phyloP scores from a whole-genome alignment of 2,888 invertebrate species.

The Alsophila aescularia region DNA sequence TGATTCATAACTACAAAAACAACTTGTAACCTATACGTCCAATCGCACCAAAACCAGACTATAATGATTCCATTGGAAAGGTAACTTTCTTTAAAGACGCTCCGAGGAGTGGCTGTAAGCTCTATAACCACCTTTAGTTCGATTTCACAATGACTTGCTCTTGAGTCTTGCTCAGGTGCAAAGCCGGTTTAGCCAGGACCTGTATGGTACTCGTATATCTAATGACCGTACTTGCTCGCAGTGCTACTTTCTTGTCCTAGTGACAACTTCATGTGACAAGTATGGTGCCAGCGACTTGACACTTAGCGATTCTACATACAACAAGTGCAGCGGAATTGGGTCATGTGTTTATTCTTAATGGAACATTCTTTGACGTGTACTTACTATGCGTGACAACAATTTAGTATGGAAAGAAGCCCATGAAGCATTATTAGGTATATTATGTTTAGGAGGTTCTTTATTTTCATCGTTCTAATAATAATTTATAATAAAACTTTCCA shows the following conservation, averaged over 20 bases:
- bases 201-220: constrained; percentile 55
- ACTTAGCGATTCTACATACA: constrained; percentile 18
- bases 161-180: constrained; percentile 23
- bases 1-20: constrained; percentile 17
- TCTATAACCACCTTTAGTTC: constrained; percentile 60
- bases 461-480: too few species aligned
- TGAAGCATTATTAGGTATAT: too few species aligned
- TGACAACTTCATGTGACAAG: constrained; percentile 36
- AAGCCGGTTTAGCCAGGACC: constrained; percentile 66
- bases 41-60: constrained; percentile 39
- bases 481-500: too few species aligned
- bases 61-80: constrained; percentile 60
- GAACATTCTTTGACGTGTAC: background rate
- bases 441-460: too few species aligned
- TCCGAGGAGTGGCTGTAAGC: constrained; percentile 30
- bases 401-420: background rate
- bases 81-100: constrained; percentile 65
- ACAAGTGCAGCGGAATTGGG: constrained; percentile 1
- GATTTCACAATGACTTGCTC: constrained; percentile 77
- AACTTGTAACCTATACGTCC: constrained; percentile 22
- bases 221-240: constrained; percentile 58
- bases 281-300: constrained; percentile 19
- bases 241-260: constrained; percentile 65
- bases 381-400: background rate
- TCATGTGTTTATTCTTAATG: background rate